phyloP scores from a whole-genome alignment of 1,140 invertebrate species.

The Eumaeus atala region DNA sequence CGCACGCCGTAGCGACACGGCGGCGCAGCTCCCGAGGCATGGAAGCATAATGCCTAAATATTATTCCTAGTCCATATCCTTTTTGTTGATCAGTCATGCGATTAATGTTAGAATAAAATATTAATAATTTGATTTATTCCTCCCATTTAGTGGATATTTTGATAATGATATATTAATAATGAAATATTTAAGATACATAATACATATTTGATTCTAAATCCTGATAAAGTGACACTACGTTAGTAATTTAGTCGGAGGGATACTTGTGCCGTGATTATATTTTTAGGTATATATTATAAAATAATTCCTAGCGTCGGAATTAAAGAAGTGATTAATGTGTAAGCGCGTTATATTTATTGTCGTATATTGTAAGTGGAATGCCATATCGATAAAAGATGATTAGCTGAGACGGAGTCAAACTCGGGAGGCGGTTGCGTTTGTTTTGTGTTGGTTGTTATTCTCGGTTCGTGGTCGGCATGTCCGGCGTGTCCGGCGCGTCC shows the following conservation, averaged over 20 bases:
- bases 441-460: constrained; percentile 56
- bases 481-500: constrained; percentile 14
- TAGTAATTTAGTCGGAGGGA: constrained; percentile 74
- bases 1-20: constrained; percentile 20
- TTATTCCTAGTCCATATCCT: constrained; percentile 73
- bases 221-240: constrained; percentile 74
- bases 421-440: constrained; percentile 54
- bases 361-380: constrained; percentile 71
- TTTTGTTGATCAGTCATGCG: constrained; percentile 73
- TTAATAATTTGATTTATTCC: constrained; percentile 74
- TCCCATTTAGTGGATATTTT: constrained; percentile 75
- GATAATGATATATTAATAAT: constrained; percentile 75
- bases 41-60: constrained; percentile 66
- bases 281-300: constrained; percentile 75
- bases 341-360: constrained; percentile 75
- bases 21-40: constrained; percentile 42
- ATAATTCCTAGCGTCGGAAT: constrained; percentile 74
- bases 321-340: constrained; percentile 74
- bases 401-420: constrained; percentile 69
- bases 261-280: constrained; percentile 75
- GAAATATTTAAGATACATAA: constrained; percentile 75
- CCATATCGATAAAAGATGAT: constrained; percentile 75
- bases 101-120: constrained; percentile 73
- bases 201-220: constrained; percentile 75
- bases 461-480: constrained; percentile 20